Evolutionary conservation across 2,888 invertebrate species (phyloP).

Genomic region (Agonopterix arenella): DNA sequence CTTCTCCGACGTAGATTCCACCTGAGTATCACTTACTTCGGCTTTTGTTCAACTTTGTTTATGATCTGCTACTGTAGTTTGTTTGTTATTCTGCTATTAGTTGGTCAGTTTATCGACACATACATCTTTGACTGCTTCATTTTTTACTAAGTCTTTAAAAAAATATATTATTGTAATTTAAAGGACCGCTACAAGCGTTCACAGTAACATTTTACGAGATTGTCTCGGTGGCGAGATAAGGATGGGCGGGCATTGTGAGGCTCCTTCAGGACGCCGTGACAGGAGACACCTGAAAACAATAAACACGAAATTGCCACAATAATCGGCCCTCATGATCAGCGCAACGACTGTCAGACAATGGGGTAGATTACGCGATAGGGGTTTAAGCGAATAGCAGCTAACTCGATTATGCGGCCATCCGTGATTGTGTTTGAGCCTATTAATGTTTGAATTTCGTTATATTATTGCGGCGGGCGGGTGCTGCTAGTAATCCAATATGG

Average conservation of each 20-base stretch:
- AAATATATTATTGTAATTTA: too few species aligned
- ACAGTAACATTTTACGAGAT: constrained; percentile 43
- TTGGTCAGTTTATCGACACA: constrained; percentile 13
- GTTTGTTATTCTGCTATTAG: constrained; percentile 23
- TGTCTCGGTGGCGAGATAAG: constrained; percentile 36
- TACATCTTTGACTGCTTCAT: constrained; percentile 1
- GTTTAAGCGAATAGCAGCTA: constrained; percentile 73
- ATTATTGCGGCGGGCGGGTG: constrained; percentile 62
- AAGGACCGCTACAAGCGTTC: constrained; percentile 17
- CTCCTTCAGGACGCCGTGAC: constrained; percentile 23
- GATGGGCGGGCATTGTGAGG: constrained; percentile 36
- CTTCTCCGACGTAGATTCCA: constrained; percentile 59
- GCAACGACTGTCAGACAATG: constrained; percentile 67
- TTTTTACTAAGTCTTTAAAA: not conserved
- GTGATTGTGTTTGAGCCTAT: constrained; percentile 73
- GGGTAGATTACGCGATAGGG: constrained; percentile 71
- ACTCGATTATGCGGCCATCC: constrained; percentile 75
- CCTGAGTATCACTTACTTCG: constrained; percentile 55
- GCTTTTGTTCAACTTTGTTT: constrained; percentile 45
- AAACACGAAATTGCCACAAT: constrained; percentile 71
- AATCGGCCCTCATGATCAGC: constrained; percentile 71
- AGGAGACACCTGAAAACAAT: constrained; percentile 70
- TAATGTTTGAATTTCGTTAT: constrained; percentile 76
- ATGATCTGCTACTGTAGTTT: constrained; percentile 30
- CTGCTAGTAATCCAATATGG: constrained; percentile 64